Evolutionary conservation across 2,797 vertebrate species (phyloP), one percentile per base, ranked within the genome.

Genomic region (Anguilla pacifica): DNA sequence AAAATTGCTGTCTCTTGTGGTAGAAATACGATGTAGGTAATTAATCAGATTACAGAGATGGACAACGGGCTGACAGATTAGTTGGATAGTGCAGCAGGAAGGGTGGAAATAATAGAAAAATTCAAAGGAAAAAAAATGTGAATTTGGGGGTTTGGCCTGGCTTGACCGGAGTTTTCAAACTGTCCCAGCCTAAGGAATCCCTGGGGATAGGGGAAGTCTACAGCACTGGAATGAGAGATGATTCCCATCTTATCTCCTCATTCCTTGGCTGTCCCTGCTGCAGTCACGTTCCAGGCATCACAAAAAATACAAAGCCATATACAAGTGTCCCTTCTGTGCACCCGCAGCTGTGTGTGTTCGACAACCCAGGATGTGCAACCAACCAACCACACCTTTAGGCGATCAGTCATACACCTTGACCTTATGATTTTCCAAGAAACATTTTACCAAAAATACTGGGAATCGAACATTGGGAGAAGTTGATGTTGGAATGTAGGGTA

Each of bases 21-120:
- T 59, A 35, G 61, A 83, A n/a, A 5, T 22, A 81, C n/a, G 49
- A 31, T 77, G 70, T 70, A 39, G 83, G 83, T 55, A 64, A 85
- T 85, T 81, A 55, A 64, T 79, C 49, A 28, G 55, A 85, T 83
- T 28, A 82, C 39, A 46, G 57, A 70, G 70, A 88, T 88, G 82
- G 61, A 84, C 77, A 83, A 67, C 25, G 59, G 39, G 59, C 17
- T 64, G 39, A 10, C 59, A 51, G 43, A 85, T 46, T 85, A 86
- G 49, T 70, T 70, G 25, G 64, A 70, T 70, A 70, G 64, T 15
- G 5, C n/a, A 28, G 64, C 64, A 70, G 64, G 25, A 70, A 70
- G n/a, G 64, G 64, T 28, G 25, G 11, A 31, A 74, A 74, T 74
- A 17, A 35, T 15, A 31, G 28, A 46, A 19, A 43, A 43, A 17